phyloP scores from a whole-genome alignment of 2,113 vertebrate species.

The Archilochus colubris region DNA sequence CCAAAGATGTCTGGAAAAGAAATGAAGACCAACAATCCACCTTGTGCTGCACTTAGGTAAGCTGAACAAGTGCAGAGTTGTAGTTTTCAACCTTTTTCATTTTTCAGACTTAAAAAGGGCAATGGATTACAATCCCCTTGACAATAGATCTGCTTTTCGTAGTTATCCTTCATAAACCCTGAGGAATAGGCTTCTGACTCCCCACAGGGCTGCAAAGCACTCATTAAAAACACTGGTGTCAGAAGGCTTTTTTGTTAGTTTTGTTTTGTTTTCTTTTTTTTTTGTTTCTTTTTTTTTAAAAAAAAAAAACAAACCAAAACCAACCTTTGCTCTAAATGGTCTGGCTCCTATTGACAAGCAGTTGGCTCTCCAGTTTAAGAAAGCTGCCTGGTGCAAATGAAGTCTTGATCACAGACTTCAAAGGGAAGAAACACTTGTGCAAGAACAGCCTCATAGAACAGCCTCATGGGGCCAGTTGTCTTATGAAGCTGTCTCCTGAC shows the following conservation, averaged over 20 bases:
- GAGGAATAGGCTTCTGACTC: background rate
- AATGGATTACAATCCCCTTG: background rate
- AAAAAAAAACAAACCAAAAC: no score
- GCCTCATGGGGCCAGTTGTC: background rate
- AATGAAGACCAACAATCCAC: background rate
- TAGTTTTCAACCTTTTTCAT: background rate
- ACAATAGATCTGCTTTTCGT: background rate
- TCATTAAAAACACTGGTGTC: background rate
- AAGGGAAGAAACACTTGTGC: conserved; percentile 58
- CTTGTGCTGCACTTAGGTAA: background rate
- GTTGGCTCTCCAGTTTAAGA: conserved; percentile 5
- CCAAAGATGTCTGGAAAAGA: background rate
- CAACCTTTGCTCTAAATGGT: background rate
- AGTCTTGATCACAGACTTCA: conserved; percentile 60
- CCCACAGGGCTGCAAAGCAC: background rate
- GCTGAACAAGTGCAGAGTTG: background rate
- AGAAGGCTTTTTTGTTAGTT: background rate
- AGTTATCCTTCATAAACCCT: background rate
- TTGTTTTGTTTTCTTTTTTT: no score
- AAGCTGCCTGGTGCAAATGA: conserved; percentile 25
- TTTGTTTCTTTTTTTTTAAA: no score
- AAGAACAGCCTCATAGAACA: conserved; percentile 5
- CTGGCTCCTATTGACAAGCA: conserved; percentile 35
- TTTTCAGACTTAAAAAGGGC: background rate
- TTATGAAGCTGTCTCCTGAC: background rate